Base-by-base conservation (phyloP, 2,888 invertebrate genomes). In the Plemyria rubiginata region DNA sequence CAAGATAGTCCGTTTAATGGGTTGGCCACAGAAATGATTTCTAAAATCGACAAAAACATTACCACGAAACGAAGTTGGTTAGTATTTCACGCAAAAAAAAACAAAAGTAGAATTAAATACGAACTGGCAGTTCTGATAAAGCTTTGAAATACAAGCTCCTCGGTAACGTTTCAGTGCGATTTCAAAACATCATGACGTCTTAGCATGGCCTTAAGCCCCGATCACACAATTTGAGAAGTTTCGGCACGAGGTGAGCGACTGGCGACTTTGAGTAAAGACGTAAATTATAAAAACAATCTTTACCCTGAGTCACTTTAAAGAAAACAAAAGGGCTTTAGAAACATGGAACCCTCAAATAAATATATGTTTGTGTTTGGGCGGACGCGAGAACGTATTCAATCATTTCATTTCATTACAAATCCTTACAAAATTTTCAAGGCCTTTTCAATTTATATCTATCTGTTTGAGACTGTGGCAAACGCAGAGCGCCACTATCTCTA, bases 121-220 rank as follows among this genome's bases (percentile, higher is more conserved):
- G 54, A 64, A 64, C 64, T 46, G 54, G 60, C 54, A 56, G 57
- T 65, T 60, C 56, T 65, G 22, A 55, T 16, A 45, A 45, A 62
- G 46, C 62, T 43, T 45, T 9, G 65, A 41, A 60, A 60, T 32
- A 57, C 57, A 54, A 54, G 56, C 60, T 16, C 50, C 50, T 7
- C 16, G 62, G 54, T 66, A 65, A 69, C 68, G 66, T 75, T 72
- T 70, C 69, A 72, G 75, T 74, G 73, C 71, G 71, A 73, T 72
- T 76, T 77, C 73, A 74, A 73, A 76, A 77, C 71, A 68, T 45
- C 67, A 63, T 71, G 57, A 70, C 73, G 62, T 72, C 70, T 72
- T 73, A 71, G 67, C 70, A 58, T 72, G 80, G 80, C 80, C 80
- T 65, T 81, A 82, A 81, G 82, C 82, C 76, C 73, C 75, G 65